Conservation (phyloP, 2,113 vertebrate genomes). For the Sylvietta virens region DNA sequence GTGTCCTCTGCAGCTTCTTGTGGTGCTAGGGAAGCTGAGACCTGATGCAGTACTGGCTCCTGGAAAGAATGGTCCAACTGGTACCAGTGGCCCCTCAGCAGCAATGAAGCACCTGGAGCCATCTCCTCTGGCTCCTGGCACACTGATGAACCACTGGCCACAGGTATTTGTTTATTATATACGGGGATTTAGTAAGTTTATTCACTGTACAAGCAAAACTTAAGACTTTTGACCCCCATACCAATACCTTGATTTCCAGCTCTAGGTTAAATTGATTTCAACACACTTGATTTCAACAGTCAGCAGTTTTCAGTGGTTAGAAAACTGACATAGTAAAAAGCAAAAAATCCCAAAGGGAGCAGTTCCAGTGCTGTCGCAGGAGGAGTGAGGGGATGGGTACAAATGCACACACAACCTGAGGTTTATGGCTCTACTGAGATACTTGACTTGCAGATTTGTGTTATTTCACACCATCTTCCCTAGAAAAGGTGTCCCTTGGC, state of each 20-base stretch:
- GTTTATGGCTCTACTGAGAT: background rate
- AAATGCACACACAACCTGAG: background rate
- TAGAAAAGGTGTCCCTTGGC: background rate
- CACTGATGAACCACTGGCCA: fast-evolving
- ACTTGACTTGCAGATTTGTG: background rate
- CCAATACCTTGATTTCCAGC: background rate
- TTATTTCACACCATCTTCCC: background rate
- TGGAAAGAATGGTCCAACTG: background rate
- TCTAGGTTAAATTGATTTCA: background rate
- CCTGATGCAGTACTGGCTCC: background rate
- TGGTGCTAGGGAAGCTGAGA: background rate
- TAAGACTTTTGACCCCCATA: background rate
- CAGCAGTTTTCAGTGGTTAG: background rate
- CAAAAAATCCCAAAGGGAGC: fast-evolving
- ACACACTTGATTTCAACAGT: background rate
- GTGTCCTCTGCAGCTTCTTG: background rate
- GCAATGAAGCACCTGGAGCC: background rate
- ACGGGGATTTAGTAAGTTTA: fast-evolving
- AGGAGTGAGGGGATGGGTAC: fast-evolving
- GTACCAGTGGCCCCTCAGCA: background rate
- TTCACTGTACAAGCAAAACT: background rate
- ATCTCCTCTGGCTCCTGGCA: background rate
- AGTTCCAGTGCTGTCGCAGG: fast-evolving
- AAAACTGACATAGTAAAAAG: background rate
- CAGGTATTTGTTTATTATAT: fast-evolving